Conservation (phyloP, 2,888 invertebrate species). For the Resseliella maxima region DNA sequence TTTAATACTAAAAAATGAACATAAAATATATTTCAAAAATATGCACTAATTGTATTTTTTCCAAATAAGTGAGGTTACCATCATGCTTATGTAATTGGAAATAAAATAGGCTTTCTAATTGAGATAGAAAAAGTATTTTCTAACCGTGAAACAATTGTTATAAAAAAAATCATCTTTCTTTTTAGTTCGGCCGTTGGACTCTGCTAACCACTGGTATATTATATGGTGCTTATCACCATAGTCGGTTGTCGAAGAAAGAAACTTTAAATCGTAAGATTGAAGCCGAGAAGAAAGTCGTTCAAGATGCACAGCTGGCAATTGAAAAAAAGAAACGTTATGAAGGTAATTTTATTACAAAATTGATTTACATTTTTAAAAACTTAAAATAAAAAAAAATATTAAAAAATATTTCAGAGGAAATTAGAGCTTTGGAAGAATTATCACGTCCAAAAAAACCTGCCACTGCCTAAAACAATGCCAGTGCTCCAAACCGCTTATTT, state of each 20-base stretch:
- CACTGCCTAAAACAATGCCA: not conserved
- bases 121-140: not conserved
- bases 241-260: constrained; percentile 76
- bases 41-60: not conserved
- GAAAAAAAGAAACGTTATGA: constrained; percentile 76
- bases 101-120: constrained; percentile 56
- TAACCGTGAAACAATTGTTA: too few species aligned
- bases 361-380: not conserved
- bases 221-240: constrained; percentile 81
- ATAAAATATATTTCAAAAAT: constrained; percentile 51
- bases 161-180: too few species aligned
- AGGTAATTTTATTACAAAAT: constrained; percentile 65
- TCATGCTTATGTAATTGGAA: constrained; percentile 66
- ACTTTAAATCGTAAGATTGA: constrained; percentile 75
- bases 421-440: constrained; percentile 60
- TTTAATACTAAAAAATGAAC: not conserved
- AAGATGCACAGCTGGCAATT: constrained; percentile 77
- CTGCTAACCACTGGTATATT: constrained; percentile 77
- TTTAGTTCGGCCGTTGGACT: constrained; percentile 85
- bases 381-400: not conserved
- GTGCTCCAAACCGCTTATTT: not conserved
- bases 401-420: constrained; percentile 61
- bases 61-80: not conserved
- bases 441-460: constrained; percentile 60
- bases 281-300: constrained; percentile 74